These are phyloP conservation scores for Hemichromis elongatus DNA, from an alignment of 2,113 vertebrate species.

Conservation along the genomic window DNA sequence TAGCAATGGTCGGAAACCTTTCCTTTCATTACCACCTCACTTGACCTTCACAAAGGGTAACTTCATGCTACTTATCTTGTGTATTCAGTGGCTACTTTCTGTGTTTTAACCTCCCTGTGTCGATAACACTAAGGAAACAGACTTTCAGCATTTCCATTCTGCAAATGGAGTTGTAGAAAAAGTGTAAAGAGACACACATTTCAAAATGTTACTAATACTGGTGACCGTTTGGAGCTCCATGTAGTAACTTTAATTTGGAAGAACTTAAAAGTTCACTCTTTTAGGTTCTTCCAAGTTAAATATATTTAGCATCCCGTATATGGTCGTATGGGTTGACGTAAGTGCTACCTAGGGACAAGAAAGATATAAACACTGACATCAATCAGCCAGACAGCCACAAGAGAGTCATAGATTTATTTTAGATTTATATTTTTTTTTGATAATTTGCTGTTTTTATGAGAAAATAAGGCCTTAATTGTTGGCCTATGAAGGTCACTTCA, in stretches of 20 bases:
- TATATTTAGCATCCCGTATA: neutral
- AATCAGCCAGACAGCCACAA: neutral
- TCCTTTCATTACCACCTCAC: neutral
- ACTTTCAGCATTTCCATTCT: neutral
- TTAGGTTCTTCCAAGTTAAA: neutral
- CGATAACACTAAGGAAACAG: neutral
- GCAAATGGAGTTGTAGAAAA: neutral
- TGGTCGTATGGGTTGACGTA: neutral
- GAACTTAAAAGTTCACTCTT: neutral
- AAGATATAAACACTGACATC: neutral
- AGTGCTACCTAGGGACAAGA: neutral
- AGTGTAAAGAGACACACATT: neutral
- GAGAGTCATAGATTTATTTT: neutral
- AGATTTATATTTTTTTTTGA: neutral
- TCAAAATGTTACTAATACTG: neutral
- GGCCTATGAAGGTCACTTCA: neutral
- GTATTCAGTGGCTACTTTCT: neutral
- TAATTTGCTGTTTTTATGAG: neutral
- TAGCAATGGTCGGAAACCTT: neutral
- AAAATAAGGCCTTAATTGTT: neutral
- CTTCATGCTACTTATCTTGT: neutral
- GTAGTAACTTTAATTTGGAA: neutral
- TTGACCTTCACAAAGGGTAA: neutral
- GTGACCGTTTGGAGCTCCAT: too few species aligned
- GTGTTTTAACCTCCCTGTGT: neutral